phyloP scores from a whole-genome alignment of 2,113 vertebrate genomes.

The Triplophysa rosa region DNA sequence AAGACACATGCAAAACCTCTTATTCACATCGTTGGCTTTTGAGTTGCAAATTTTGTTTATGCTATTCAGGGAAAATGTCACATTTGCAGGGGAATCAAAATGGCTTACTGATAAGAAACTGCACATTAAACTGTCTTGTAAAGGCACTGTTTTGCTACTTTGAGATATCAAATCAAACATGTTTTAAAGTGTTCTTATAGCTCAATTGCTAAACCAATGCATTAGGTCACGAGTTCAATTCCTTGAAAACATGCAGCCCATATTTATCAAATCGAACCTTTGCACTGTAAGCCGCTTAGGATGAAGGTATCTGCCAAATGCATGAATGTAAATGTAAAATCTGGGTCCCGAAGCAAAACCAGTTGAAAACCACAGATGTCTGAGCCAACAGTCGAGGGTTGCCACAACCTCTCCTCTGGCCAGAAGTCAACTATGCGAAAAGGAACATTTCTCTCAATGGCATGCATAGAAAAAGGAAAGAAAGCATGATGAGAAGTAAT shows the following conservation, averaged over 20 bases:
- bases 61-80: too few relatives aligned
- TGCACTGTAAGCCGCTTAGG: not conserved
- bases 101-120: too few relatives aligned
- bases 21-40: not conserved
- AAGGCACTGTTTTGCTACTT: too few relatives aligned
- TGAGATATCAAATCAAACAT: too few relatives aligned
- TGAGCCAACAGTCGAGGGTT: not conserved
- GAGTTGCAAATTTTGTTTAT: too few relatives aligned
- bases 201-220: too few relatives aligned
- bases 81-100: too few relatives aligned
- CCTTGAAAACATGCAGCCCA: too few relatives aligned
- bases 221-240: too few relatives aligned
- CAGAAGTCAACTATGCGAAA: not conserved
- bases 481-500: slow-evolving; percentile 21
- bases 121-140: too few relatives aligned
- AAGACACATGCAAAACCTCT: not conserved
- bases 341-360: not conserved
- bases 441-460: slow-evolving; percentile 23
- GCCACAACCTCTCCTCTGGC: slow-evolving; percentile 33
- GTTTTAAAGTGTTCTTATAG: too few relatives aligned
- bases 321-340: not conserved
- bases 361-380: not conserved
- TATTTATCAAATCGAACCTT: too few relatives aligned
- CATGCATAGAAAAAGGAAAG: slow-evolving; percentile 24
- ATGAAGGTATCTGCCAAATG: not conserved